Evolutionary conservation across 2,888 invertebrate species (phyloP).

Genomic region (Smittia aterrima): DNA sequence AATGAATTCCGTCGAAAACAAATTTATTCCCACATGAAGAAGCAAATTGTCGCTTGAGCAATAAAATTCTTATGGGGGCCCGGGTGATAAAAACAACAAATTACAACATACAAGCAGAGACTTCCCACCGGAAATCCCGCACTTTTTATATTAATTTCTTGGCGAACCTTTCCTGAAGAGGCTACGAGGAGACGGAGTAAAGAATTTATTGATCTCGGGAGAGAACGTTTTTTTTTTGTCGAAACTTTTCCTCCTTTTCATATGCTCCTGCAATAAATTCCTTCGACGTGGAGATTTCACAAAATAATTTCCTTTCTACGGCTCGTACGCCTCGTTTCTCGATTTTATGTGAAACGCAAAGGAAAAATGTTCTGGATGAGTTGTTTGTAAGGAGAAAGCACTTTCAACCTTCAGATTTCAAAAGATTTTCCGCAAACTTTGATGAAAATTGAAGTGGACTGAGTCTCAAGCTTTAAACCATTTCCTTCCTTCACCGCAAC

Average conservation of each 20-base stretch:
- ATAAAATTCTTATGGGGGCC: conserved; percentile 14
- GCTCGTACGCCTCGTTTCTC: not conserved
- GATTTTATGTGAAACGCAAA: not conserved
- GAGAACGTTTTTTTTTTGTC: not conserved
- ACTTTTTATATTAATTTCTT: conserved; percentile 38
- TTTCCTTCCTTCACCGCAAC: too few relatives aligned
- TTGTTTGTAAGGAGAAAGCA: too few relatives aligned
- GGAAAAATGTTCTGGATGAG: not conserved
- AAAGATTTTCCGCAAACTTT: too few relatives aligned
- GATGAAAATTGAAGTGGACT: too few relatives aligned
- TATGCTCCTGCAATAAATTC: conserved; percentile 27
- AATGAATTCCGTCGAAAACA: too few relatives aligned
- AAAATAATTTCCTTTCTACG: conserved; percentile 15
- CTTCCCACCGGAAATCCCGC: conserved; percentile 39
- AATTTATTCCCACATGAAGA: too few relatives aligned
- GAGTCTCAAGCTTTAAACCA: too few relatives aligned
- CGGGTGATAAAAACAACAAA: conserved; percentile 30
- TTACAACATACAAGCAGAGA: conserved; percentile 27
- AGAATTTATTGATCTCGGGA: conserved; percentile 41
- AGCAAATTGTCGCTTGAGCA: not conserved
- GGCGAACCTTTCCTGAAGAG: not conserved
- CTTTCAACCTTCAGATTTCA: too few relatives aligned
- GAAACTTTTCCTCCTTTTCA: conserved; percentile 26
- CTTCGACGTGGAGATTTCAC: conserved; percentile 11
- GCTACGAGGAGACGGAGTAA: not conserved